Percentiles rank a stretch among this genome's conserved stretches.
Conservation (phyloP, 2,797 vertebrate genomes). For the Syncerus caffer region DNA sequence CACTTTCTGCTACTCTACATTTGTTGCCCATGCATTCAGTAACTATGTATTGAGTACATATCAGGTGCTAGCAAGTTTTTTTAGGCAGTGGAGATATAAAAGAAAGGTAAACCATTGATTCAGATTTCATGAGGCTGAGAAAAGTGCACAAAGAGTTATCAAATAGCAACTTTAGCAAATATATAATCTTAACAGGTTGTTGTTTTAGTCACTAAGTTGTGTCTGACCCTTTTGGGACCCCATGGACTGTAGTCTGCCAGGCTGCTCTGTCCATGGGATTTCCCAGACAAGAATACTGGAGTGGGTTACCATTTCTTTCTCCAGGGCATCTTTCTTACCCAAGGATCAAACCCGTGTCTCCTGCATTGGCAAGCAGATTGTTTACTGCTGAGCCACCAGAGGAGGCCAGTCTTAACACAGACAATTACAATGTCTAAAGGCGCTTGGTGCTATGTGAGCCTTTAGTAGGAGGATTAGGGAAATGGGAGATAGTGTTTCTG, state of each 20-base stretch:
- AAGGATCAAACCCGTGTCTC: not conserved
- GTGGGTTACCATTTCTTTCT: not conserved
- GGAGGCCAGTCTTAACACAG: not conserved
- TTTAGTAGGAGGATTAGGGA: not conserved
- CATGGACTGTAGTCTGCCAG: not conserved
- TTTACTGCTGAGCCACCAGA: not conserved
- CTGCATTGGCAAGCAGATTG: not conserved
- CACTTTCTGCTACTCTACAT: not conserved
- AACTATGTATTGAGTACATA: not conserved
- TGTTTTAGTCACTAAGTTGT: not conserved
- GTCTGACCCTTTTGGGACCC: not conserved
- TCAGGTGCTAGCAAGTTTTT: not conserved
- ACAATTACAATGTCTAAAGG: not conserved
- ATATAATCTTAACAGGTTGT: not conserved
- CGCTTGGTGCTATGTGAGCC: not conserved
- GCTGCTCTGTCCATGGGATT: not conserved
- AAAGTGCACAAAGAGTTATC: not conserved
- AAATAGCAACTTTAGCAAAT: not conserved
- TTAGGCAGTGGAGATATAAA: not conserved
- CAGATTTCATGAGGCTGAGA: not conserved
- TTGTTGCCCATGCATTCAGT: not conserved
- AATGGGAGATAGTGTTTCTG: not conserved
- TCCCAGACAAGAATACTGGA: not conserved
- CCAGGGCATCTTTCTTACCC: not conserved
- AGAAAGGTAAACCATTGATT: not conserved